Base-by-base conservation (phyloP, 1,140 invertebrate genomes). In the Teleogryllus occipitalis region DNA sequence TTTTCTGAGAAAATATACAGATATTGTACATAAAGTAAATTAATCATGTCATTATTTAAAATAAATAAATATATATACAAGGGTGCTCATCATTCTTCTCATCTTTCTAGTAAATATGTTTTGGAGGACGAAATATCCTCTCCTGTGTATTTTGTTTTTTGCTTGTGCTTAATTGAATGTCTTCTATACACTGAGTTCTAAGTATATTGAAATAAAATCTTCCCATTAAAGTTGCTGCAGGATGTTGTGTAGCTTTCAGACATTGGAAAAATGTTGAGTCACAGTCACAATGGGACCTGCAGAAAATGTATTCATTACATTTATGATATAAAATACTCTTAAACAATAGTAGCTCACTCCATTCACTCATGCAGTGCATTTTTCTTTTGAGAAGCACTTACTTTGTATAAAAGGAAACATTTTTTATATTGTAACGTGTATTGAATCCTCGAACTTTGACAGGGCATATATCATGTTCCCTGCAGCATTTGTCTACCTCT, bases 171-270 rank as follows among this genome's bases (percentile, higher is more conserved):
- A 72, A 47, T 15, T 54, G 22, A 49, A 80, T 65, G 12, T 93
- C 91, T 75, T 92, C 90, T 77, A 96, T 86, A 81, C 95, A 97
- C 8, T 92, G 91, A 21, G 94, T 91, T 86, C 91, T 90, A 65
- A 96, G 89, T 80, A 97, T 84, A 84, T 97, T 96, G 86, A 97
- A 97, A 83, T 96, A 97, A 77, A 97, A 91, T 81, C 93, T 92
- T 54, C 95, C 95, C 90, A 97, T 92, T 7, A 95, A 86, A 81
- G 89, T 87, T 0, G 95, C 92, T 0, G 93, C 89, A 8, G 91
- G 89, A 12, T 88, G 88, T 76, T 91, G 90, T 47, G 91, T 89
- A 47, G 86, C 85, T 84, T 96, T 96, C 65, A 97, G 87, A 87
- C 96, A 97, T 4, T 91, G 87, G 85, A 92, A 94, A 22, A 97